phyloP scores from a whole-genome alignment of 1,140 invertebrate species.

The Cydia fagiglandana region DNA sequence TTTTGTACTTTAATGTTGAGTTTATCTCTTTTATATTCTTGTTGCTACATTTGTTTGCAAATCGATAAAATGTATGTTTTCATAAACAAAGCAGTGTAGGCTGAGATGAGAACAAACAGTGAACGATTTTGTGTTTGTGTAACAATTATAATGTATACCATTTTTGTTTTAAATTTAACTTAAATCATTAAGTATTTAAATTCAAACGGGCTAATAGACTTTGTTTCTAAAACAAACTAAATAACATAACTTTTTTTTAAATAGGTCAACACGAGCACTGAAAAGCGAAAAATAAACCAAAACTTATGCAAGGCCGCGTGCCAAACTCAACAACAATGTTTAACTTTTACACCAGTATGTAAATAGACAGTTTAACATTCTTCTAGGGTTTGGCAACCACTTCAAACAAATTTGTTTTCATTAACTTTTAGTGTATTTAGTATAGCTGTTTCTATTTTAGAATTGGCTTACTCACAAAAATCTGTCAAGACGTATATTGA shows the following conservation, averaged over 20 bases:
- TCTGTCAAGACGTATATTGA: neutral
- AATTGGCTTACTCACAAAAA: conserved; percentile 10
- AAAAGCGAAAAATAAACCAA: neutral
- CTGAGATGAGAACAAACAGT: too few species aligned
- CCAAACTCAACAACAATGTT: neutral
- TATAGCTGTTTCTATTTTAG: conserved; percentile 3
- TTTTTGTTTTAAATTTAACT: too few species aligned
- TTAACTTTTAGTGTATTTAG: conserved; percentile 6
- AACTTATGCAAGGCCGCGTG: conserved; percentile 13
- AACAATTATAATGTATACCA: too few species aligned
- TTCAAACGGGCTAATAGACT: neutral
- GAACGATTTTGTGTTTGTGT: too few species aligned
- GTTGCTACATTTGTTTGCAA: neutral
- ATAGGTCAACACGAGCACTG: neutral
- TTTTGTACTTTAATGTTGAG: neutral
- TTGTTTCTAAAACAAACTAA: neutral
- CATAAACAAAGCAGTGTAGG: too few species aligned
- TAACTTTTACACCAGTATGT: conserved; percentile 2
- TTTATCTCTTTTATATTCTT: neutral
- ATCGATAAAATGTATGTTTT: too few species aligned
- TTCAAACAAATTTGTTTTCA: conserved; percentile 13
- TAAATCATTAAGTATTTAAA: neutral
- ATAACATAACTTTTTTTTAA: neutral
- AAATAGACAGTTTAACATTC: conserved; percentile 15
- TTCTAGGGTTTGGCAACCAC: neutral